Conservation (phyloP, 2,113 vertebrate genomes). For the Vireo altiloquus region DNA sequence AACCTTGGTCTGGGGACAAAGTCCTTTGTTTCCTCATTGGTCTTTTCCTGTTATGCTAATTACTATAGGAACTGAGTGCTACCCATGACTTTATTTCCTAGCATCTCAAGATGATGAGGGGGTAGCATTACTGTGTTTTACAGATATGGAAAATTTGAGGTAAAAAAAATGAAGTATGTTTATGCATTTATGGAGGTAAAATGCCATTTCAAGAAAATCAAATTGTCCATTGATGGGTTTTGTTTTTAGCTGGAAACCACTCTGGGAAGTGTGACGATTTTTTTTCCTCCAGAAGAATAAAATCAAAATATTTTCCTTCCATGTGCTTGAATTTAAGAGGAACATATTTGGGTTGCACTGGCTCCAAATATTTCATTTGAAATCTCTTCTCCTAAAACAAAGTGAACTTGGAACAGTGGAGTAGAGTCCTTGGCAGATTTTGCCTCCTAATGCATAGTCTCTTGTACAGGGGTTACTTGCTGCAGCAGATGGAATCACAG, state of each 20-base stretch:
- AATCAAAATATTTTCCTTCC: not conserved
- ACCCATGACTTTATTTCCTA: not conserved
- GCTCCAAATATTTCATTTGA: not conserved
- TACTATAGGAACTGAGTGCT: not conserved
- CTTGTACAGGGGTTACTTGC: not conserved
- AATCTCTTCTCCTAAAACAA: not conserved
- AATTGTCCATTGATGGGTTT: not conserved
- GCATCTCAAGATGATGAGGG: not conserved
- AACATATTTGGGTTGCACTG: not conserved
- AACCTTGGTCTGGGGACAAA: not conserved
- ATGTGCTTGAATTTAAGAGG: not conserved
- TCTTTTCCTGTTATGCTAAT: not conserved
- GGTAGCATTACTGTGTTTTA: not conserved
- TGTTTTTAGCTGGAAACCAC: not conserved
- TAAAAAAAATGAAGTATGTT: not conserved
- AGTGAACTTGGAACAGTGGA: accelerated
- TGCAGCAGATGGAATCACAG: not conserved
- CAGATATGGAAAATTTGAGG: not conserved
- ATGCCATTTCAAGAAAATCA: not conserved
- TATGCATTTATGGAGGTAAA: not conserved
- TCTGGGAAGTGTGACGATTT: not conserved
- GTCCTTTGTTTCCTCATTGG: not conserved
- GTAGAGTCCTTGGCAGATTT: not conserved
- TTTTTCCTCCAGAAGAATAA: not conserved
- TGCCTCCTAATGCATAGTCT: not conserved